Percentiles rank a stretch among this genome's conserved stretches.
Conservation (phyloP, 2,113 vertebrate genomes). For the Hemichromis elongatus region DNA sequence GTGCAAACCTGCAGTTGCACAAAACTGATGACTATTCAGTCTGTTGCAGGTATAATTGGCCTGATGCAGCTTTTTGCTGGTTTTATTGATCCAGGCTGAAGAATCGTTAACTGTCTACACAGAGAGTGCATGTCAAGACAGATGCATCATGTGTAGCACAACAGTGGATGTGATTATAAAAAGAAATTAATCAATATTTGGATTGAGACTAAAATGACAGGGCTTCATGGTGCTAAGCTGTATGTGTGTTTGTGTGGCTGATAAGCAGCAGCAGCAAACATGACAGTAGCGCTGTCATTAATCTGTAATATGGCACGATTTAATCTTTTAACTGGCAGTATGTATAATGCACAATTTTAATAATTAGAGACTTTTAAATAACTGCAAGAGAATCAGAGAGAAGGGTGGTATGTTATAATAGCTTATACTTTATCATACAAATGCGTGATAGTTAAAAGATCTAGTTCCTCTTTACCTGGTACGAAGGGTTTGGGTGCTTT, state of each 20-base stretch:
- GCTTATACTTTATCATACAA: not conserved
- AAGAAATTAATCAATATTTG: not conserved
- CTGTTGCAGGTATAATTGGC: not conserved
- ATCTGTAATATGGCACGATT: not conserved
- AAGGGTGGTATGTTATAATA: not conserved
- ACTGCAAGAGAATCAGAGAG: not conserved
- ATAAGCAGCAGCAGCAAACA: not conserved
- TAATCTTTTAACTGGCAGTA: not conserved
- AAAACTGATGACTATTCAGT: constrained; percentile 19
- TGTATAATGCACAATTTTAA: not conserved
- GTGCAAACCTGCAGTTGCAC: not conserved
- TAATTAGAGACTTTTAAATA: not conserved
- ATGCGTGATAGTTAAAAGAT: not conserved
- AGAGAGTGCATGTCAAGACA: not conserved
- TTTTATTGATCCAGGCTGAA: constrained; percentile 20
- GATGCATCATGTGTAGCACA: not conserved
- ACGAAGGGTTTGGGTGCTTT: constrained; percentile 63
- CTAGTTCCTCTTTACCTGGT: constrained; percentile 30
- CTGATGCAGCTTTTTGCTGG: constrained; percentile 37
- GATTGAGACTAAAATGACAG: not conserved
- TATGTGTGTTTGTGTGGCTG: not conserved
- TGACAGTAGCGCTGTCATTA: not conserved
- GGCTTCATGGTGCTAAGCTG: not conserved
- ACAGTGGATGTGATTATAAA: not conserved
- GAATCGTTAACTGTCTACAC: not conserved